Percentiles rank a stretch among this genome's conserved stretches.
These are phyloP conservation scores for Helarctos malayanus DNA, from an alignment of 2,797 vertebrate species.

Conservation along the genomic window DNA sequence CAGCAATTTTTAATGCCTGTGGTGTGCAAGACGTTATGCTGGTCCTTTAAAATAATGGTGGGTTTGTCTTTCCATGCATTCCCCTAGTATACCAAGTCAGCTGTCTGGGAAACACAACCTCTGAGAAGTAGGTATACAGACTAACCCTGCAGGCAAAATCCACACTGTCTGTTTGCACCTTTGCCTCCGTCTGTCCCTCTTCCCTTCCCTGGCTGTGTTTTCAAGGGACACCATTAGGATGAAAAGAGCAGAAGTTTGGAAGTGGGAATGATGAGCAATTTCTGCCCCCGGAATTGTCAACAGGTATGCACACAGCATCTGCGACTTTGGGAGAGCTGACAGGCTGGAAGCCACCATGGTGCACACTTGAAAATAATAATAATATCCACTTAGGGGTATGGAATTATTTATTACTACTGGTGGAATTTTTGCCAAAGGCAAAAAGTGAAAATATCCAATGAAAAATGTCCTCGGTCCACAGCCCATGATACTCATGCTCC, in stretches of 20 bases:
- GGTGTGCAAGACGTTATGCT: not conserved
- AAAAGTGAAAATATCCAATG: slow-evolving; percentile 75
- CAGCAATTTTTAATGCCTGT: not conserved
- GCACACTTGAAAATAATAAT: slow-evolving; percentile 81
- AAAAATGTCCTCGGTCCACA: slow-evolving; percentile 70
- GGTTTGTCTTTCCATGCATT: slow-evolving; percentile 45
- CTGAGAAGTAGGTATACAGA: slow-evolving; percentile 44
- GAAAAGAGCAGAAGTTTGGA: slow-evolving; percentile 42
- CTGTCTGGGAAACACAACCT: slow-evolving; percentile 62
- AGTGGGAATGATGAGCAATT: not conserved
- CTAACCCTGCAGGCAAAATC: slow-evolving; percentile 72
- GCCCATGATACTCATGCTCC: not conserved
- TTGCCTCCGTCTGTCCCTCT: slow-evolving; percentile 56
- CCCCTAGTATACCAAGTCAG: not conserved
- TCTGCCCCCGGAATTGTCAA: slow-evolving; percentile 66
- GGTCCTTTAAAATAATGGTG: not conserved
- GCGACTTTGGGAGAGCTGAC: slow-evolving; percentile 55
- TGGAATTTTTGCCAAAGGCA: slow-evolving; percentile 86
- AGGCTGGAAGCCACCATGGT: slow-evolving; percentile 74
- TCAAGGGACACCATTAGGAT: slow-evolving; percentile 48
- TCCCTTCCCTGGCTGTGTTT: slow-evolving; percentile 39
- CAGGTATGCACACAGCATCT: slow-evolving; percentile 73
- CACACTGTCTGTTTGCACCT: slow-evolving; percentile 53
- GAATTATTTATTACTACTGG: slow-evolving; percentile 86
- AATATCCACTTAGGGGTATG: slow-evolving; percentile 83